Evolutionary conservation across 2,888 invertebrate genomes (phyloP).

Genomic region (Cybosia mesomella): DNA sequence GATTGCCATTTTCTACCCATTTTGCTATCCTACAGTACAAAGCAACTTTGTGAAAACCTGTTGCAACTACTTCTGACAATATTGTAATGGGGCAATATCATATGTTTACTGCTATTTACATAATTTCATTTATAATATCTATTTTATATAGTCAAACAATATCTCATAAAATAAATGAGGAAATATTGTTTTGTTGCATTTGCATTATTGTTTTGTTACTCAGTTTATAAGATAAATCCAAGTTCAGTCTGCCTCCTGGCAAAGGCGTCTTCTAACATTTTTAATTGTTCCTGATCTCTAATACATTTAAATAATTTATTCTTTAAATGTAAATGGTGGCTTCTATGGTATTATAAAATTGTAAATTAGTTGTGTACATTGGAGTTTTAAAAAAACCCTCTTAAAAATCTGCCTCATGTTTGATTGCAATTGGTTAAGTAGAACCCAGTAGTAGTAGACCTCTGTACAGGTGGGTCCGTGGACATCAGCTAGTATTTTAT

Average conservation of each 20-base stretch:
- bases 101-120: background rate
- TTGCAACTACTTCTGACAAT: background rate
- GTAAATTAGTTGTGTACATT: too few relatives aligned
- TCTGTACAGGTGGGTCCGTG: too few relatives aligned
- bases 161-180: background rate
- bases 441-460: too few relatives aligned
- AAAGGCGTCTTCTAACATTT: background rate
- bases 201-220: too few relatives aligned
- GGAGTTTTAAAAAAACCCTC: too few relatives aligned
- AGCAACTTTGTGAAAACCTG: too few relatives aligned
- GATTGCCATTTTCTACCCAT: background rate
- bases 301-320: conserved; percentile 4
- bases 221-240: background rate
- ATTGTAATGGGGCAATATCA: background rate
- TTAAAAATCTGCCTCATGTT: too few relatives aligned
- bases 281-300: background rate
- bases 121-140: background rate
- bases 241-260: background rate
- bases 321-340: background rate
- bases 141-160: background rate
- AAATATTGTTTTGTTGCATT: background rate
- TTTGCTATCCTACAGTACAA: too few relatives aligned
- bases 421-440: too few relatives aligned
- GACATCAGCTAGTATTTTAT: too few relatives aligned
- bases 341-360: too few relatives aligned